Evolutionary conservation across 2,797 vertebrate species (phyloP).

Genomic region (Chiroxiphia lanceolata): DNA sequence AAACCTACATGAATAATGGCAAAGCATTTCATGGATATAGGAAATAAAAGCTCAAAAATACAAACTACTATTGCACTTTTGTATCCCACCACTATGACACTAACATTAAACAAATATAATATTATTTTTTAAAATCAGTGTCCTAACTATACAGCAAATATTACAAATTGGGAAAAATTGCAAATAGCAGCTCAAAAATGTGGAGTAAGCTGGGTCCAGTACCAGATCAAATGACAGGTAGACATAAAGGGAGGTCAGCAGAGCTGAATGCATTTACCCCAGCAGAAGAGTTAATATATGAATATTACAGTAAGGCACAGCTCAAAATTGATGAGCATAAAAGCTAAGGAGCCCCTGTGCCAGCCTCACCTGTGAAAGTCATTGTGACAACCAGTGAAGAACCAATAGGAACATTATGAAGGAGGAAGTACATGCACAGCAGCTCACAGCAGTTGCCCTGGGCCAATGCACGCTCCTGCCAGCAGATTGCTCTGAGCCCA

Average conservation of each 20-base stretch:
- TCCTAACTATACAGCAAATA: not conserved
- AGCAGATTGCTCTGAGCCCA: not conserved
- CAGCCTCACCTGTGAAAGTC: not conserved
- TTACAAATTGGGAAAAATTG: not conserved
- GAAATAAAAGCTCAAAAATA: not conserved
- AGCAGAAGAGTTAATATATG: not conserved
- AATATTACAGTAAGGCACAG: not conserved
- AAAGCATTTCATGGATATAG: not conserved
- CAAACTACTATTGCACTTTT: not conserved
- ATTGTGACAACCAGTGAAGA: rapidly evolving
- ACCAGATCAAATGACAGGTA: not conserved
- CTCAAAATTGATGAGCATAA: not conserved
- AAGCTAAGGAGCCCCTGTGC: not conserved
- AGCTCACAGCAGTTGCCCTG: not conserved
- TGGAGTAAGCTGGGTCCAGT: not conserved
- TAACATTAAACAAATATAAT: not conserved
- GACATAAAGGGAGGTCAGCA: not conserved
- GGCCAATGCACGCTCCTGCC: not conserved
- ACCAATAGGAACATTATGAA: not conserved
- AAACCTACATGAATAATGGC: not conserved
- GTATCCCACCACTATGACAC: not conserved
- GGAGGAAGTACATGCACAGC: not conserved
- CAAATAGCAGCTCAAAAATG: not conserved
- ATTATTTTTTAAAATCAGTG: not conserved
- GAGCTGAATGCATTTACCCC: not conserved